Evolutionary conservation across 2,888 invertebrate species (phyloP), one percentile per base, ranked within the genome.

Genomic region (Macaria notata): DNA sequence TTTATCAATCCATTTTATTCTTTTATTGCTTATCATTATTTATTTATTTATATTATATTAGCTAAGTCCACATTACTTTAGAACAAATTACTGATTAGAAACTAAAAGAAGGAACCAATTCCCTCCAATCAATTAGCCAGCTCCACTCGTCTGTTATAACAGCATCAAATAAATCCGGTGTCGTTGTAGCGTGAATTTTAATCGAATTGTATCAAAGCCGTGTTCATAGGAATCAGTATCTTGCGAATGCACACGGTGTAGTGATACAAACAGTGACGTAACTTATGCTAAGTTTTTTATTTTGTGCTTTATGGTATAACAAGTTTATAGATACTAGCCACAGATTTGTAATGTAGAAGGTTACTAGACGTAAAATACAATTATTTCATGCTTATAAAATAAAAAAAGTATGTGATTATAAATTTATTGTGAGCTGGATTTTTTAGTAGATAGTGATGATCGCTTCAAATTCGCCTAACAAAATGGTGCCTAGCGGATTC

Each of bases 161-260:
- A 59, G 49, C 56, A 63, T 66, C 63, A 62, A 63, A 63, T 55
- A 56, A 62, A 61, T 43, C 44, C 52, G 36, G 9, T 39, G 38
- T 43, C 49, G 49, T 44, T 47, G 54, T 53, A 46, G 46, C 41
- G 55, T 62, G 54, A 62, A 53, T 63, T 56, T 50, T 56, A 66
- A 59, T 63, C 56, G 61, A 52, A 57, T 61, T 50, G 49, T 65
- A 63, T 64, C 64, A 64, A 62, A 64, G 64, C 54, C 46, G 53
- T 52, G 48, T 19, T 50, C 58, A 54, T 9, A 39, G 49, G 46
- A 56, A 45, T 54, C 51, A 47, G 51, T 49, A 54, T 55, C 61
- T 62, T 53, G 56, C 36, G 45, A 49, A 56, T 62, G 65, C 58
- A 59, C 60, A 63, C 46, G 46, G 1, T 0, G 3, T 51, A 51